Evolutionary conservation across 1,140 invertebrate species (phyloP).

Genomic region (Drosophila equinoxialis): DNA sequence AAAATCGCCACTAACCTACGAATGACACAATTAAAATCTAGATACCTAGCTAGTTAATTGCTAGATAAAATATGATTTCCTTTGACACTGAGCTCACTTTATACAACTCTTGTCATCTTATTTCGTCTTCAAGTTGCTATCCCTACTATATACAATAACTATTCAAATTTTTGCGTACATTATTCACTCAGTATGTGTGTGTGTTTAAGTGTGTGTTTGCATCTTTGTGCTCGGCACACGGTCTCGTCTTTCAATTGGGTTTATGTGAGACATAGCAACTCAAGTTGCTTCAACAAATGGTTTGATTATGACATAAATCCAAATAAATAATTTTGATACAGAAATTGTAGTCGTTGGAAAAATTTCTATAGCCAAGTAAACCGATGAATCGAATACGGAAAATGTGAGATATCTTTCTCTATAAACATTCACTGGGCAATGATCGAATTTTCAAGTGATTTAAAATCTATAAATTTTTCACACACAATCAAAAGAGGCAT

Average conservation of each 20-base stretch:
- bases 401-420: not conserved
- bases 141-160: slow-evolving; percentile 9
- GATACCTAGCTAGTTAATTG: slow-evolving; percentile 58
- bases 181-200: not conserved
- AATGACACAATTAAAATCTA: slow-evolving; percentile 51
- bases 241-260: slow-evolving; percentile 36
- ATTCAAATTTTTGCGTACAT: slow-evolving; percentile 10
- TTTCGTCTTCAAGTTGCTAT: slow-evolving; percentile 3
- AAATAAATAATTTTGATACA: slow-evolving; percentile 24
- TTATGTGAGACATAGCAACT: slow-evolving; percentile 5
- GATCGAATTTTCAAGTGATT: not conserved
- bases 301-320: slow-evolving; percentile 24
- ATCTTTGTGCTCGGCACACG: slow-evolving; percentile 8
- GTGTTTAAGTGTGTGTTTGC: slow-evolving; percentile 8
- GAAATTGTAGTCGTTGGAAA: slow-evolving; percentile 11
- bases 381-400: not conserved
- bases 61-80: slow-evolving; percentile 75
- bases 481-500: not conserved
- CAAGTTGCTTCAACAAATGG: slow-evolving; percentile 18
- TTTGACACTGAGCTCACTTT: slow-evolving; percentile 70
- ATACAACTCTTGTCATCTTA: slow-evolving; percentile 15
- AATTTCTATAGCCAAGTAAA: slow-evolving; percentile 11
- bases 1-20: slow-evolving; percentile 16
- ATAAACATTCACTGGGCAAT: not conserved
- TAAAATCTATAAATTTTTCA: not conserved